phyloP scores from a whole-genome alignment of 2,113 vertebrate genomes.

The Dinomys branickii region DNA sequence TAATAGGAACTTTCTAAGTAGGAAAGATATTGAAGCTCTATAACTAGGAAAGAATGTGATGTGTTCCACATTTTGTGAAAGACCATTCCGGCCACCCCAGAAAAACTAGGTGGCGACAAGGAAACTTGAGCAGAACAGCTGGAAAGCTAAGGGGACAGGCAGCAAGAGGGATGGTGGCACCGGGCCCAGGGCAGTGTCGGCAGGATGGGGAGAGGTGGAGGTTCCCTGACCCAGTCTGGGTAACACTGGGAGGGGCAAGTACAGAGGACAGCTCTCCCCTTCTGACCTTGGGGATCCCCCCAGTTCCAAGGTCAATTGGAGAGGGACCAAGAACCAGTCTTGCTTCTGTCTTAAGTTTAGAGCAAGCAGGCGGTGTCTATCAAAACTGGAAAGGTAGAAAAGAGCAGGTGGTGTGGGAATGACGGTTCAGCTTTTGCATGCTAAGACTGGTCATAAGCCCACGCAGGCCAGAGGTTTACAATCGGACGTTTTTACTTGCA shows the following conservation, averaged over 20 bases:
- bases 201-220: neutral
- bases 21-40: neutral
- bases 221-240: too few species aligned
- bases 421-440: neutral
- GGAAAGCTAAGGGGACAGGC: neutral
- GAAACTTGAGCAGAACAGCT: neutral
- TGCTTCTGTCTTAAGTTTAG: neutral
- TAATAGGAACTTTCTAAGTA: neutral
- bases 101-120: neutral
- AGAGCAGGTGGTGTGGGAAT: neutral
- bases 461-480: neutral
- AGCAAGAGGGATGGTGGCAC: neutral
- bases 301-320: too few species aligned
- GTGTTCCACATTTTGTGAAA: neutral
- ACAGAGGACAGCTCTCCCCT: too few species aligned
- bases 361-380: neutral
- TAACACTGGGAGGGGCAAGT: too few species aligned
- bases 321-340: neutral
- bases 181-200: neutral
- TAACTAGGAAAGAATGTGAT: neutral
- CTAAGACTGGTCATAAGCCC: too few species aligned
- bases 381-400: neutral
- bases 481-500: neutral
- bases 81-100: neutral
- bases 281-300: too few species aligned